Percentiles rank a stretch among this genome's conserved stretches.
Conservation (phyloP, 2,888 invertebrate genomes). For the Trachelus stipa region DNA sequence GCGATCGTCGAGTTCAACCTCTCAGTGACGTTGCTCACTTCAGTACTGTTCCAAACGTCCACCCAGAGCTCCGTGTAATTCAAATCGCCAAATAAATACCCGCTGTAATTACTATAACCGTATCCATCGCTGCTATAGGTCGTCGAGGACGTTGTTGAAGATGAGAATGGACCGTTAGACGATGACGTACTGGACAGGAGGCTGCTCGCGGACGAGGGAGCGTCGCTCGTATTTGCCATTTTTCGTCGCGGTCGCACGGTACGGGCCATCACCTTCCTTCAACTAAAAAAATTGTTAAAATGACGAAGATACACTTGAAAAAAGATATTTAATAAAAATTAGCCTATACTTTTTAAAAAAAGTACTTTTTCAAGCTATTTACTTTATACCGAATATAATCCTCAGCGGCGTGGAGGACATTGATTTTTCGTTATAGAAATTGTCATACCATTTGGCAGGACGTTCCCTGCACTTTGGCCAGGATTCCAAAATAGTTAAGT, state of each 20-base stretch:
- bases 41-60: conserved; percentile 69
- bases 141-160: conserved; percentile 45
- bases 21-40: conserved; percentile 68
- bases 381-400: too few relatives aligned
- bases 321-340: too few relatives aligned
- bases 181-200: conserved; percentile 64
- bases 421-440: too few relatives aligned
- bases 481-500: too few relatives aligned
- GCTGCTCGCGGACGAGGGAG: conserved; percentile 60
- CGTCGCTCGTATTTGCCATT: conserved; percentile 69
- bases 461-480: too few relatives aligned
- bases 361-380: too few relatives aligned
- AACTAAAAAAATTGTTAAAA: conserved; percentile 67
- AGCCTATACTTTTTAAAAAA: too few relatives aligned
- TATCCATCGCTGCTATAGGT: conserved; percentile 55
- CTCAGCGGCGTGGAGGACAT: not conserved
- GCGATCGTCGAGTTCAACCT: conserved; percentile 65
- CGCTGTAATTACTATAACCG: conserved; percentile 55
- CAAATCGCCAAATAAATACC: conserved; percentile 63
- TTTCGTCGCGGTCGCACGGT: conserved; percentile 73
- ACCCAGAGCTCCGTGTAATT: conserved; percentile 70
- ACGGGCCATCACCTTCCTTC: conserved; percentile 73
- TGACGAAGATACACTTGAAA: not conserved
- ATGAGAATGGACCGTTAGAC: conserved; percentile 67
- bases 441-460: too few relatives aligned